Conservation (phyloP, 2,113 vertebrate species). For the Hyperopisus bebe region DNA sequence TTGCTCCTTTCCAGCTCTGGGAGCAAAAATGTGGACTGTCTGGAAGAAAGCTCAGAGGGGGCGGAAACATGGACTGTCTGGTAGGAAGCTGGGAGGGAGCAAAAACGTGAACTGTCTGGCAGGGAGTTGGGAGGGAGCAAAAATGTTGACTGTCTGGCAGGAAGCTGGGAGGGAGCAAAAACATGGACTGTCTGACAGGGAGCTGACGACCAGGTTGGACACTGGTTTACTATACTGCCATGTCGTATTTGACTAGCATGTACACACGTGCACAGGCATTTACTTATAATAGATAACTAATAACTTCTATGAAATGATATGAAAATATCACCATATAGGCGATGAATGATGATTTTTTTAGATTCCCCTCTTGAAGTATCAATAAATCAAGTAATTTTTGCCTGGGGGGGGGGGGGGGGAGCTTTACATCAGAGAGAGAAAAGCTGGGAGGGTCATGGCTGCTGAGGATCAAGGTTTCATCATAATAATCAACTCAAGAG, state of each 20-base stretch:
- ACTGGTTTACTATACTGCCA: background rate
- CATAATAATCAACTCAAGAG: background rate
- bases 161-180: background rate
- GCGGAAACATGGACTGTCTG: background rate
- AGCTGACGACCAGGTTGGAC: background rate
- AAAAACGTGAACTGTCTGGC: background rate
- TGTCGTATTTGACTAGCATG: background rate
- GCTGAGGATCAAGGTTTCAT: background rate
- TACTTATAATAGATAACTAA: background rate
- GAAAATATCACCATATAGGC: background rate
- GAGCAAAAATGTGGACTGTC: background rate
- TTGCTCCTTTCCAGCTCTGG: background rate
- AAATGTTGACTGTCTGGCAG: background rate
- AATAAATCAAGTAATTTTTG: background rate
- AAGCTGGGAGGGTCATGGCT: background rate
- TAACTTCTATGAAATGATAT: background rate
- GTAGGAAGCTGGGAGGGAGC: too few species aligned
- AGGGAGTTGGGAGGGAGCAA: background rate
- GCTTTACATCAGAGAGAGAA: background rate
- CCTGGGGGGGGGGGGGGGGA: background rate
- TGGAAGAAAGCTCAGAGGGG: fast-evolving
- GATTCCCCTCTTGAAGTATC: background rate
- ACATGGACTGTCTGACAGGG: background rate
- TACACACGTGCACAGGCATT: background rate
- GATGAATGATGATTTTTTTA: background rate